A percentile compares a stretch with the other conserved stretches of the same genome.
Evolutionary conservation across 2,113 vertebrate genomes (phyloP).

Genomic region (Cheirogaleus medius): DNA sequence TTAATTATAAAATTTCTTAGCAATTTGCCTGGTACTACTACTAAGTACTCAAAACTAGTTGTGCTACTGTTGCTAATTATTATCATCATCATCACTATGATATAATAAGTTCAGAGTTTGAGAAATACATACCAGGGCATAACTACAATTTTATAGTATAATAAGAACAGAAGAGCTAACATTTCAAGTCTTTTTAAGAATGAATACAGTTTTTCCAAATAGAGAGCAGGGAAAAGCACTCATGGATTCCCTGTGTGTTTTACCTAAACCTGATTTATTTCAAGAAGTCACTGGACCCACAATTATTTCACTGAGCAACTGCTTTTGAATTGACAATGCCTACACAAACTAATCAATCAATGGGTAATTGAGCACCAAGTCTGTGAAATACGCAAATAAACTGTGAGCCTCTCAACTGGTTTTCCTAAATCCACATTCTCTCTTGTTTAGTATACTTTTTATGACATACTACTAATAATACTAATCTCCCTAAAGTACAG

Average conservation of each 20-base stretch:
- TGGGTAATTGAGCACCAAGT: neutral
- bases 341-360: constrained; percentile 23
- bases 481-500: neutral
- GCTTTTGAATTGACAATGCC: constrained; percentile 31
- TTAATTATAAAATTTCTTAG: constrained; percentile 56
- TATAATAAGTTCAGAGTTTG: constrained; percentile 24
- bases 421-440: neutral
- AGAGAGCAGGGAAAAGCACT: neutral
- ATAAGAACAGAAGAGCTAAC: neutral
- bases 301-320: constrained; percentile 6
- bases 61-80: constrained; percentile 38
- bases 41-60: constrained; percentile 39
- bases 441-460: neutral
- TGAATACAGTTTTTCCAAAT: constrained; percentile 32
- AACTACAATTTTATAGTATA: constrained; percentile 35
- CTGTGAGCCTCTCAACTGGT: neutral
- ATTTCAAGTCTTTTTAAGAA: constrained; percentile 15
- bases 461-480: neutral
- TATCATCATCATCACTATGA: neutral
- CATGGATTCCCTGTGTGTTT: neutral
- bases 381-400: constrained; percentile 13
- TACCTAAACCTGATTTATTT: constrained; percentile 50
- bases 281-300: neutral
- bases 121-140: neutral
- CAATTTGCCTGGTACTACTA: constrained; percentile 8